Evolutionary conservation across 2,888 invertebrate species (phyloP).

Genomic region (Clunio marinus): DNA sequence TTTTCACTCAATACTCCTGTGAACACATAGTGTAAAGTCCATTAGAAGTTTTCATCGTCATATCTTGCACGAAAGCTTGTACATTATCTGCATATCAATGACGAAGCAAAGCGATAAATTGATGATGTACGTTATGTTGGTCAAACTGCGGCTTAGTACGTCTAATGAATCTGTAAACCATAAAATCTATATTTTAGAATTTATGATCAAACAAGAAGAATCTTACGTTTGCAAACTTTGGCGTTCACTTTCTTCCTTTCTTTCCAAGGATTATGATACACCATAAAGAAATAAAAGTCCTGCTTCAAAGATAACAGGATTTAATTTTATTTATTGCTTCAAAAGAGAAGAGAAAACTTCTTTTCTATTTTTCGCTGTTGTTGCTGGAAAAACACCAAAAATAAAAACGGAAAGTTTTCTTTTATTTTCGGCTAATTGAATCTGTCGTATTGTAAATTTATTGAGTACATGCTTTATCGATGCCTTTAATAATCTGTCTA

Average conservation of each 20-base stretch:
- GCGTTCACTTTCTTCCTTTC: background rate
- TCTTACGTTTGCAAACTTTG: background rate
- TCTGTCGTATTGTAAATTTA: constrained; percentile 33
- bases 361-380: constrained; percentile 12
- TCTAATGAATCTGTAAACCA: constrained; percentile 21
- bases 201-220: constrained; percentile 28
- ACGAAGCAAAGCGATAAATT: background rate
- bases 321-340: constrained; percentile 38
- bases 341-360: no score
- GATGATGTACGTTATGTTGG: background rate
- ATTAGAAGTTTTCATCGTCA: background rate
- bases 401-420: constrained; percentile 8
- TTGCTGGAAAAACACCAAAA: background rate
- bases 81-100: constrained; percentile 7
- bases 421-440: constrained; percentile 33
- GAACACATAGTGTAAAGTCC: background rate
- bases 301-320: constrained; percentile 11
- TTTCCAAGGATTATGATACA: constrained; percentile 28
- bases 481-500: no score
- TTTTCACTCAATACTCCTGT: background rate
- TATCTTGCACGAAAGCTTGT: constrained; percentile 9
- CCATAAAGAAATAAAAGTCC: constrained; percentile 35
- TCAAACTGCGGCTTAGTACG: constrained; percentile 21
- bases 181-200: constrained; percentile 25
- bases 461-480: constrained; percentile 27